phyloP scores from a whole-genome alignment of 2,797 vertebrate species.

The Euphonia xanthogaster region DNA sequence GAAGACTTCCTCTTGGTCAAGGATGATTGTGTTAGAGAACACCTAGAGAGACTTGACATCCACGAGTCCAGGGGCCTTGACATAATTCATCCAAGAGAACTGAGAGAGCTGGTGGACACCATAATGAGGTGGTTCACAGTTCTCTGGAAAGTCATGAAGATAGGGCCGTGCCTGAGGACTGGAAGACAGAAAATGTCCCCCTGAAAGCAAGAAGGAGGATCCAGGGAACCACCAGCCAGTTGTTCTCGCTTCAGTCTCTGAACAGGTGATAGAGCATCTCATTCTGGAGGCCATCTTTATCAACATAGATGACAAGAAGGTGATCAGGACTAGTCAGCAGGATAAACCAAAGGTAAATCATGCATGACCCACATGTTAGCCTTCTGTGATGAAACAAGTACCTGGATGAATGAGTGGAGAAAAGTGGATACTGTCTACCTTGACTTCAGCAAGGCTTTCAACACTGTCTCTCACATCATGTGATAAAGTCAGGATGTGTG shows the following conservation, averaged over 20 bases:
- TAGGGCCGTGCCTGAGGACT: background rate
- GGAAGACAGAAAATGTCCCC: background rate
- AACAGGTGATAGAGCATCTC: background rate
- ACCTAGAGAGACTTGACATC: background rate
- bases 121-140: fast-evolving
- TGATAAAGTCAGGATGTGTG: background rate
- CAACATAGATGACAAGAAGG: background rate
- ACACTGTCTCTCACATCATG: background rate
- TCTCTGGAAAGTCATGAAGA: background rate
- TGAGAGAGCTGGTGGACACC: background rate
- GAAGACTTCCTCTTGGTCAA: background rate
- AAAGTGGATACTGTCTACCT: background rate
- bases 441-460: background rate
- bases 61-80: background rate
- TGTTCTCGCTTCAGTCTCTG: background rate
- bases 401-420: background rate
- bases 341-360: background rate
- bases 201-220: background rate
- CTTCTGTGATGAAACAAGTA: background rate
- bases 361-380: no score
- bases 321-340: background rate
- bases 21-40: background rate
- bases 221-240: background rate
- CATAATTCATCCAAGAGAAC: background rate
- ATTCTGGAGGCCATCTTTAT: background rate